Evolutionary conservation across 2,797 vertebrate genomes (phyloP).

Genomic region (Esox masquinongy): DNA sequence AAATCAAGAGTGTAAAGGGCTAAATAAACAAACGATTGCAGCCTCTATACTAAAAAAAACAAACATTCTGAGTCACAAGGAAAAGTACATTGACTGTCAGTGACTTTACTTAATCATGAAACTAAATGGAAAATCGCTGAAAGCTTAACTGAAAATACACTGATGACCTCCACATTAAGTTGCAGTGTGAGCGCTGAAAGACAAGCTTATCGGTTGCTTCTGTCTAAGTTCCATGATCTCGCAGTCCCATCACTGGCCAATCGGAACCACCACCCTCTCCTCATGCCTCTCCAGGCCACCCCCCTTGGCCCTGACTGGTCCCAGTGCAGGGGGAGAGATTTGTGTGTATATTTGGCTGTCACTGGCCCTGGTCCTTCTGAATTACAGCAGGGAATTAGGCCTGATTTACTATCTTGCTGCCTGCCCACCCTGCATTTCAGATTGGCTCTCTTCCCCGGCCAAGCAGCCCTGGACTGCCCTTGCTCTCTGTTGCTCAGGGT

Average conservation of each 20-base stretch:
- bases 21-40: not conserved
- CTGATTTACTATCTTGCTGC: conserved; percentile 43
- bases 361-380: conserved; percentile 45
- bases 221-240: conserved; percentile 9
- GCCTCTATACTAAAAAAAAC: conserved; percentile 16
- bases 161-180: conserved; percentile 59
- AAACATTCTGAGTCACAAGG: conserved; percentile 49
- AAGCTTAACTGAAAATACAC: conserved; percentile 54
- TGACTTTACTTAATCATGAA: conserved; percentile 60
- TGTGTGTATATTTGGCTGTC: conserved; percentile 54
- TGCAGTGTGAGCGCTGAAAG: conserved; percentile 42
- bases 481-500: conserved; percentile 21
- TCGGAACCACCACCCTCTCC: conserved; percentile 41
- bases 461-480: conserved; percentile 33
- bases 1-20: not conserved
- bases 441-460: conserved; percentile 26
- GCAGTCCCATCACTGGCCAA: conserved; percentile 34
- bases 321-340: conserved; percentile 36
- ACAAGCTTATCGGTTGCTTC: not conserved
- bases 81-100: conserved; percentile 56
- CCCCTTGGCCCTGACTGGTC: conserved; percentile 35
- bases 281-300: conserved; percentile 3
- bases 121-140: conserved; percentile 56
- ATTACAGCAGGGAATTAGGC: conserved; percentile 55
- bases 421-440: conserved; percentile 36